These are phyloP conservation scores for Pteronotus mesoamericanus DNA, from an alignment of 2,797 vertebrate genomes.

Conservation along the genomic window DNA sequence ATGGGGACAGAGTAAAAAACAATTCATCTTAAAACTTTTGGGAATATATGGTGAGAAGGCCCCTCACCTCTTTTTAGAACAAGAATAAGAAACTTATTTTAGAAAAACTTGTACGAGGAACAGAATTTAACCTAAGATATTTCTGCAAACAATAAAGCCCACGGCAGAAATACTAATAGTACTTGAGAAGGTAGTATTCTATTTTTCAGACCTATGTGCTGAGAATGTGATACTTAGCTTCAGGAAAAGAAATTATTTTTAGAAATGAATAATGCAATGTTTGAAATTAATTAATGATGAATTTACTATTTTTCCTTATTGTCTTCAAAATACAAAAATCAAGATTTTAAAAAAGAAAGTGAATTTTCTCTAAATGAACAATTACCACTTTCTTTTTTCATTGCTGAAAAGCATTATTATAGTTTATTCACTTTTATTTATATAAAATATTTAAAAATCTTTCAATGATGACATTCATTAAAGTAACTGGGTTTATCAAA, in stretches of 20 bases:
- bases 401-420: constrained; percentile 48
- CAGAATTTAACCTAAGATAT: constrained; percentile 28
- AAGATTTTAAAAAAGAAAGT: not conserved
- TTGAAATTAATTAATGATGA: not conserved
- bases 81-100: constrained; percentile 18
- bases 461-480: constrained; percentile 62
- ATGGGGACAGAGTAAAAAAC: constrained; percentile 9
- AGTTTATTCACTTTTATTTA: constrained; percentile 54
- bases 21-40: constrained; percentile 1
- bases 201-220: not conserved
- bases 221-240: not conserved
- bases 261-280: not conserved
- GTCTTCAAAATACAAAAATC: not conserved
- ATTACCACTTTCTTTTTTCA: not conserved
- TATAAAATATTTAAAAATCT: constrained; percentile 48
- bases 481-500: constrained; percentile 59
- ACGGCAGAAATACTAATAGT: not conserved
- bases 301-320: constrained; percentile 7
- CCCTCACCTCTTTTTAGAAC: not conserved
- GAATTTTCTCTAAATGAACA: constrained; percentile 46
- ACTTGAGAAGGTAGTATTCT: not conserved
- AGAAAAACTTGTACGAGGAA: not conserved
- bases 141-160: not conserved
- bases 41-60: not conserved
- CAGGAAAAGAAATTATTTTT: not conserved